Conservation (phyloP, 2,888 invertebrate species). For the Microdon myrmicae region DNA sequence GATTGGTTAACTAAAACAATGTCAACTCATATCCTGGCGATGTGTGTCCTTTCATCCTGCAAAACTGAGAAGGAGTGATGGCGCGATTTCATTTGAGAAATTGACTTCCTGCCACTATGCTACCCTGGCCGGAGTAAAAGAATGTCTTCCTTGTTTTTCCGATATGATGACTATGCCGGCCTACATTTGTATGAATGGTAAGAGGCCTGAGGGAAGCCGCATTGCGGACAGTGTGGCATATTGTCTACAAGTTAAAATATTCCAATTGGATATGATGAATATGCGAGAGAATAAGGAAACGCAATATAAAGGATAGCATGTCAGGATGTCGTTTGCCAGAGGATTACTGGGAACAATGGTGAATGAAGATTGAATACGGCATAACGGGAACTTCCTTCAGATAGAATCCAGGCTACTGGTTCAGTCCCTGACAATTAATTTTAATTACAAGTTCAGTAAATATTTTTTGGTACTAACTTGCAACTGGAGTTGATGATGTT, state of each 20-base stretch:
- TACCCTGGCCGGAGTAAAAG: slow-evolving; percentile 3
- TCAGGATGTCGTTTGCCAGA: slow-evolving; percentile 17
- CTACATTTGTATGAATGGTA: slow-evolving; percentile 31
- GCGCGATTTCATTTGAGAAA: slow-evolving; percentile 11
- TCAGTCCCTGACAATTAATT: too few relatives aligned
- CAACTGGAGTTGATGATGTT: too few relatives aligned
- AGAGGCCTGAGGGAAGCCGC: slow-evolving; percentile 33
- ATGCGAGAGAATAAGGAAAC: slow-evolving; percentile 20
- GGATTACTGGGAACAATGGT: background rate
- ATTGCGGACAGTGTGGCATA: slow-evolving; percentile 40
- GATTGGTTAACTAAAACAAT: slow-evolving; percentile 2
- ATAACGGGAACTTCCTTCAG: too few relatives aligned
- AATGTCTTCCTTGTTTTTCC: slow-evolving; percentile 12
- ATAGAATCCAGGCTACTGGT: too few relatives aligned
- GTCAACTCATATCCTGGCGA: slow-evolving; percentile 4
- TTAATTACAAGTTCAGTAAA: too few relatives aligned
- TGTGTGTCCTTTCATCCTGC: background rate
- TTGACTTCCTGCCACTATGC: slow-evolving; percentile 21
- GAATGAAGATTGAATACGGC: too few relatives aligned
- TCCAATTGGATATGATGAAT: slow-evolving; percentile 34
- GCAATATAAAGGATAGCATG: slow-evolving; percentile 29
- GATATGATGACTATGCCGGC: slow-evolving; percentile 26
- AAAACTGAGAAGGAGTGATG: background rate
- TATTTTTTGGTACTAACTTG: too few relatives aligned
- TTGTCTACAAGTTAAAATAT: slow-evolving; percentile 29